These are phyloP conservation scores for Tenthredo notha DNA, from an alignment of 2,888 invertebrate genomes.

Conservation along the genomic window DNA sequence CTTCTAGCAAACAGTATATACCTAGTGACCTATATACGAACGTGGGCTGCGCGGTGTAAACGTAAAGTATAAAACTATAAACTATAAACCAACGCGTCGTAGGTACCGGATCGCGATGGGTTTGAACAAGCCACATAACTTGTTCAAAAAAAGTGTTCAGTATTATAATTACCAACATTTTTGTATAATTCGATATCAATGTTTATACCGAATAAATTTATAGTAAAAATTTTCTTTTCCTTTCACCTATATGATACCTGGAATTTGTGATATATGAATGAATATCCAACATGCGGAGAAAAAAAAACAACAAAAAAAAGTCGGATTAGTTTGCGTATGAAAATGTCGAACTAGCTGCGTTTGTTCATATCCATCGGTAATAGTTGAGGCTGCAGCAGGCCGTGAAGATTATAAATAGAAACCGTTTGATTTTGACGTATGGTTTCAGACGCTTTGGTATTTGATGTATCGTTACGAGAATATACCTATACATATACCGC, in stretches of 20 bases:
- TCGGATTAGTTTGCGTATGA: neutral
- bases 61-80: conserved; percentile 42
- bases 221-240: neutral
- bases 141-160: neutral
- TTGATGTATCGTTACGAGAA: conserved; percentile 56
- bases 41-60: conserved; percentile 41
- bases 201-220: neutral
- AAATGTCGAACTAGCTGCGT: conserved; percentile 17
- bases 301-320: neutral
- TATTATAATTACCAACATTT: too few species aligned
- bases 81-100: conserved; percentile 39
- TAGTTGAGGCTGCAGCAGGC: conserved; percentile 58
- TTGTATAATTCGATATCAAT: neutral
- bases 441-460: conserved; percentile 67
- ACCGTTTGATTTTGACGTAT: conserved; percentile 75
- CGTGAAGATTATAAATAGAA: conserved; percentile 72
- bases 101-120: conserved; percentile 33
- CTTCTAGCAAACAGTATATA: conserved; percentile 58
- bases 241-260: too few species aligned
- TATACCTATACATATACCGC: neutral
- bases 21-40: conserved; percentile 69
- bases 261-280: neutral
- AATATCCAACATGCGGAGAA: neutral
- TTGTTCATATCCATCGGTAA: conserved; percentile 46
- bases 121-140: conserved; percentile 17